Evolutionary conservation across 2,888 invertebrate genomes (phyloP), one percentile per base, ranked within the genome.

Genomic region (Pollenia amentaria): DNA sequence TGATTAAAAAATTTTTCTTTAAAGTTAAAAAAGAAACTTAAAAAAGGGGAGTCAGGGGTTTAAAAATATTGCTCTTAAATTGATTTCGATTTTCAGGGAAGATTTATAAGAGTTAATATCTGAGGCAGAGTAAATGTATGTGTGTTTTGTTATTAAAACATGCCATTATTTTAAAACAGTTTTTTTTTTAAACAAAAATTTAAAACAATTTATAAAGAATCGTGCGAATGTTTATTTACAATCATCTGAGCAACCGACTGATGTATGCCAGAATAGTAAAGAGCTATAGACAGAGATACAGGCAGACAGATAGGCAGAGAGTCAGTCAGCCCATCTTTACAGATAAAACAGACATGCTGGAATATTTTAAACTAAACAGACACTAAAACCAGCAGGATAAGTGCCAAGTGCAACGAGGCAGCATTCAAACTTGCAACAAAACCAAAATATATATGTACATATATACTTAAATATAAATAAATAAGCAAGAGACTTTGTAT

Each of bases 211-310:
- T 89, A 90, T 82, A 87, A 72, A 88, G 89, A 90, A 89, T 88
- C 90, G 90, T 90, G 91, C 89, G 90, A 90, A 89, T 90, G 88
- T 90, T 90, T 90, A 88, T 88, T 90, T 84, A 86, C 85, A 77
- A 64, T 60, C 69, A 69, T 62, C 69, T 62, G 82, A 65, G 57
- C 76, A 75, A 46, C 44, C 81, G 62, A 73, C 72, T 72, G 81
- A 77, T 51, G 70, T 42, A 44, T 73, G 40, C 42, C 29, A 29
- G 29, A 29, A 29, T 29, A 53, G 51, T 7, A 44, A 38, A 29
- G 38, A 78, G 42, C 51, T 42, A 29, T 0, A 55, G 60, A 76
- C 29, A 67, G 48, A 44, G 67, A 60, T n/a, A 42, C 51, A 6
- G 64, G 44, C 21, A 53, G 55, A 53, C 60, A 75, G 21, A 16